Percentiles rank a stretch among this genome's conserved stretches.
Evolutionary conservation across 2,888 invertebrate species (phyloP).

Genomic region (Mythimna albipuncta): DNA sequence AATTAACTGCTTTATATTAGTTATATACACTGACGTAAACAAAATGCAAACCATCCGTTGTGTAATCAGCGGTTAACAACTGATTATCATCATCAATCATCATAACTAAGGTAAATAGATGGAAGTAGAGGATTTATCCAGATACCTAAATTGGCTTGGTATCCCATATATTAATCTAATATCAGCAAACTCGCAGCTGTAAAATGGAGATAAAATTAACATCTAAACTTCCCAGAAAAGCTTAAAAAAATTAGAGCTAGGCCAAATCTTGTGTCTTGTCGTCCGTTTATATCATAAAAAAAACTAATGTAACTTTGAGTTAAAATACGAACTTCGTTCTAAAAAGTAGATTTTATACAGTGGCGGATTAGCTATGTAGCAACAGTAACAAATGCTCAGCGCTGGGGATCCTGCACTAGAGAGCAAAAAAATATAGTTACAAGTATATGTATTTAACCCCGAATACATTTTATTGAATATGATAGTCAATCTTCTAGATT

Average conservation of each 20-base stretch:
- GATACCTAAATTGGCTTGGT: slow-evolving; percentile 66
- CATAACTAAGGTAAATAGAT: slow-evolving; percentile 52
- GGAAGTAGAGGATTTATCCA: slow-evolving; percentile 52
- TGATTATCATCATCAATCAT: slow-evolving; percentile 68
- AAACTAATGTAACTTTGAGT: background rate
- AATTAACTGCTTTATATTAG: slow-evolving; percentile 90
- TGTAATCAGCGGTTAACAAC: slow-evolving; percentile 63
- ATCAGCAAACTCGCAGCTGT: slow-evolving; percentile 65
- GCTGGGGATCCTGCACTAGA: no score
- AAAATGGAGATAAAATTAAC: slow-evolving; percentile 68
- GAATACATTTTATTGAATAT: no score
- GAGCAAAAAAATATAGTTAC: no score
- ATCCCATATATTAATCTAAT: slow-evolving; percentile 66
- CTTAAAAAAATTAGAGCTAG: slow-evolving; percentile 58
- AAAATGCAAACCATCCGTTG: slow-evolving; percentile 87
- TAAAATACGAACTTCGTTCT: slow-evolving; percentile 1
- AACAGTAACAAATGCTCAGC: no score
- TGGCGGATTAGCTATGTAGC: no score
- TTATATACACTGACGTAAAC: slow-evolving; percentile 88
- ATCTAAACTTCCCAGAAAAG: slow-evolving; percentile 75
- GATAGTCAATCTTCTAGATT: no score
- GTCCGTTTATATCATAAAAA: background rate
- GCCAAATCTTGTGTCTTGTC: slow-evolving; percentile 26
- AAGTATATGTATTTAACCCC: no score
- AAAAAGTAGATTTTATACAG: background rate